Evolutionary conservation across 2,797 vertebrate genomes (phyloP).

Genomic region (Parauchenoglanis punctatus): DNA sequence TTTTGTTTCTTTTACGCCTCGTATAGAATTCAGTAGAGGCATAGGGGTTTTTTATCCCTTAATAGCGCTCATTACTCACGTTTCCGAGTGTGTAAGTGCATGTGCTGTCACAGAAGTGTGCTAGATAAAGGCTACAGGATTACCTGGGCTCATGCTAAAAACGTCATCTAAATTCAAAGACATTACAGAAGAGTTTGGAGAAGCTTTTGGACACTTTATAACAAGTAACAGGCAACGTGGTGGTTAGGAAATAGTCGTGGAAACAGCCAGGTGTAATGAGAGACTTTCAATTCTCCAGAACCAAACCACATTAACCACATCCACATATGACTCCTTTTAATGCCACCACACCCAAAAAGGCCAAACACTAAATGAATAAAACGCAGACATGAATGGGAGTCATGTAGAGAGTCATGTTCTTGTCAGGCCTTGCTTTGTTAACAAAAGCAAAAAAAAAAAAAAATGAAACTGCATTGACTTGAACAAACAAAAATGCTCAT

Average conservation of each 20-base stretch:
- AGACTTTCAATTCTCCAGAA: constrained; percentile 3
- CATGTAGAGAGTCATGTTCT: not conserved
- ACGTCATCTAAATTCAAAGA: not conserved
- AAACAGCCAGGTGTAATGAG: constrained; percentile 37
- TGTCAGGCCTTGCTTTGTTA: not conserved
- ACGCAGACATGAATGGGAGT: not conserved
- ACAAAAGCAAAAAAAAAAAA: not conserved
- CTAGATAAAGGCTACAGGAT: not conserved
- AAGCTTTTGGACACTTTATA: not conserved
- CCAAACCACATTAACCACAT: constrained; percentile 31
- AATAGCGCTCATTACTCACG: constrained; percentile 1
- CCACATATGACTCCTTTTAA: constrained; percentile 10
- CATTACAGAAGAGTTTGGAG: not conserved
- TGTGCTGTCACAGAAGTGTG: not conserved
- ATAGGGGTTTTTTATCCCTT: constrained; percentile 1
- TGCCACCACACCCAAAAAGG: constrained; percentile 36
- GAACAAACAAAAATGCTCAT: not conserved
- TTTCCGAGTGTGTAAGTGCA: not conserved
- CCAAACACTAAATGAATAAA: constrained; percentile 24
- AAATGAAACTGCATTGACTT: not conserved
- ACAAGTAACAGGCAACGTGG: not conserved
- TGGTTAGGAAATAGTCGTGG: not conserved
- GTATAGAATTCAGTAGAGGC: constrained; percentile 23
- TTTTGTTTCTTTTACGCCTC: constrained; percentile 48
- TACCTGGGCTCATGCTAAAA: not conserved